A percentile compares a stretch with the other conserved stretches of the same genome.
phyloP scores from a whole-genome alignment of 2,113 vertebrate species.

The Plecturocebus donacophilus region DNA sequence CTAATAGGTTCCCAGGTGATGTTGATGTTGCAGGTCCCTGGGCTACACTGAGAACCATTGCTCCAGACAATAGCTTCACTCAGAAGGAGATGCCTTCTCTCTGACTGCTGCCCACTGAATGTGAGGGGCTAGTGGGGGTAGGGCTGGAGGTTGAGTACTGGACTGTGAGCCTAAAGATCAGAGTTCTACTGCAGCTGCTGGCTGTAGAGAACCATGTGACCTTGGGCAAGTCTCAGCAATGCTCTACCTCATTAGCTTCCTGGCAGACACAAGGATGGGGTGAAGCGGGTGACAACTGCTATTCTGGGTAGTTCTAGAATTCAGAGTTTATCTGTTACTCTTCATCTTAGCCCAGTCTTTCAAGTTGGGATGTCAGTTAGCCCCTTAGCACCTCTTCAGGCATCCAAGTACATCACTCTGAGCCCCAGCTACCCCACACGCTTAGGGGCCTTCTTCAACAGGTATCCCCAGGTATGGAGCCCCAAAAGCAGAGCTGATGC shows the following conservation, averaged over 20 bases:
- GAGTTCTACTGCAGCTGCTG: not conserved
- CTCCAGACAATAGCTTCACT: not conserved
- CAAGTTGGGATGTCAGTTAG: not conserved
- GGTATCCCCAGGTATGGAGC: not conserved
- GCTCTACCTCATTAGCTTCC: not conserved
- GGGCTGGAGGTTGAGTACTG: not conserved
- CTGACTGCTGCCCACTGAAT: not conserved
- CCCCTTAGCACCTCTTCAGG: not conserved
- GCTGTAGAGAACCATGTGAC: not conserved
- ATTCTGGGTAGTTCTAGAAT: conserved; percentile 5
- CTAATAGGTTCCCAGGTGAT: not conserved
- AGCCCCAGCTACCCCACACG: not conserved
- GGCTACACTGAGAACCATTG: not conserved
- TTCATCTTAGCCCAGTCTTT: not conserved
- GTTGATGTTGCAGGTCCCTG: not conserved
- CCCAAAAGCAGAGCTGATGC: not conserved
- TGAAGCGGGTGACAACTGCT: not conserved
- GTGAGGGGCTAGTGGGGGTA: too few relatives aligned
- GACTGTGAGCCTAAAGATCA: not conserved
- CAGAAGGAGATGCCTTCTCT: not conserved
- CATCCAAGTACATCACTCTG: not conserved
- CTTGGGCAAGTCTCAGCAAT: not conserved
- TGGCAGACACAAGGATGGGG: not conserved
- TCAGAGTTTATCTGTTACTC: not conserved
- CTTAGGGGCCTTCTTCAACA: not conserved